Base-by-base conservation (phyloP, 1,140 invertebrate species). In the Monochamus saltuarius region DNA sequence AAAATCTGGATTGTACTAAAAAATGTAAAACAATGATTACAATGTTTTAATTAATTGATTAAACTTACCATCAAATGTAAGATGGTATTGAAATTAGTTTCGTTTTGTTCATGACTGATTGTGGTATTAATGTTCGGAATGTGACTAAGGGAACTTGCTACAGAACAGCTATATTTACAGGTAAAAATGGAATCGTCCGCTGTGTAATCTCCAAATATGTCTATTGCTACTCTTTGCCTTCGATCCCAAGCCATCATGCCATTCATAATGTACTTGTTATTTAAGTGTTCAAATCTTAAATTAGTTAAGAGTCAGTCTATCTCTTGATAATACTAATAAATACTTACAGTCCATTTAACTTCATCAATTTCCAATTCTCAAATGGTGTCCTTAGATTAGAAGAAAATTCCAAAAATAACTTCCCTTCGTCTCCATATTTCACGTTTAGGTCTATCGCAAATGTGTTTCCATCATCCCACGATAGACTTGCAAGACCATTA, bases 301-400 rank as follows among this genome's bases (percentile, higher is more conserved):
- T 65, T 16, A 4, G 39, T 8, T 35, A 17, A 16, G 46, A 3
- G 47, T n/a, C 8, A 50, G 29, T 9, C n/a, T n/a, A n/a, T n/a
- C n/a, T n/a, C n/a, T 13, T 50, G 1, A 50, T 7, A 50, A 34
- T 19, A 51, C n/a, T 51, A 51, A 14, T 10, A 43, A 56, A 56
- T 11, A 58, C 72, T 79, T 72, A 88, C 86, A 81, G 83, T 40
- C 82, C 74, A 64, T 82, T 81, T 0, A 91, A 76, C 14, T 83
- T 84, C 14, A 87, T 89, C 37, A 82, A 83, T 52, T 78, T 82
- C 88, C 89, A 91, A n/a, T 85, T 83, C 3, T 83, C 77, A 66
- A 91, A 89, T 0, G 89, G 89, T 1, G 88, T 90, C 1, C 82
- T 74, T 8, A 91, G 65, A 55, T 85, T 82, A 4, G 77, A 78